Base-by-base conservation (phyloP, 2,888 invertebrate species). In the Synanthedon andrenaeformis region DNA sequence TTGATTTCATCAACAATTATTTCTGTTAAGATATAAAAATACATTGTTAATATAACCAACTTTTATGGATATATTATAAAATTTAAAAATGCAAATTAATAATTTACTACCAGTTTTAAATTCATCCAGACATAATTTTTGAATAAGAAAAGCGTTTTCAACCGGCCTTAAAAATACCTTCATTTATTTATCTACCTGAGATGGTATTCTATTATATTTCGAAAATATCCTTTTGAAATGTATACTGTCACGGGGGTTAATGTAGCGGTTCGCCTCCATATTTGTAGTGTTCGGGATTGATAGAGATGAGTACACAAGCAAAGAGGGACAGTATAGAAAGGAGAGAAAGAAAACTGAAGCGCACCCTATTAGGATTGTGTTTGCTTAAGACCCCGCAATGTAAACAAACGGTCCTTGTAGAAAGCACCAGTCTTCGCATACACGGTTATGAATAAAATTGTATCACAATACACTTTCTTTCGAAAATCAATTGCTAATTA, bases 361-460 rank as follows among this genome's bases (percentile, higher is more conserved):
- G 58, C 67, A 62, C 62, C 17, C 76, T 73, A 71, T 70, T 70
- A 72, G 68, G 66, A 63, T 65, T 51, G 42, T 72, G 71, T 76
- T 77, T 73, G 69, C 54, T 49, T 14, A 53, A 53, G 54, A 42
- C 41, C 55, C 42, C 49, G 48, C 52, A 48, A 41, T 17, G 45
- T 42, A 54, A 53, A 51, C 54, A 54, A 11, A 12, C 52, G 53
- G 49, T 52, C 52, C 45, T n/a, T 45, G 11, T 45, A 45, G 45
- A n/a, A 45, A 45, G 14, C n/a, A 45, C 13, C 13, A 13, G 4
- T 45, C 45, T 13, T 45, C 45, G 45, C 13, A 45, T 13, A 13
- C 13, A 45, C 14, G 45, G 14, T 14, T 45, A 13, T 45, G 45
- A 45, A 13, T 45, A 45, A 13, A 45, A 45, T n/a, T 45, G 45